phyloP scores from a whole-genome alignment of 2,113 vertebrate species.

The Coregonus clupeaformis region DNA sequence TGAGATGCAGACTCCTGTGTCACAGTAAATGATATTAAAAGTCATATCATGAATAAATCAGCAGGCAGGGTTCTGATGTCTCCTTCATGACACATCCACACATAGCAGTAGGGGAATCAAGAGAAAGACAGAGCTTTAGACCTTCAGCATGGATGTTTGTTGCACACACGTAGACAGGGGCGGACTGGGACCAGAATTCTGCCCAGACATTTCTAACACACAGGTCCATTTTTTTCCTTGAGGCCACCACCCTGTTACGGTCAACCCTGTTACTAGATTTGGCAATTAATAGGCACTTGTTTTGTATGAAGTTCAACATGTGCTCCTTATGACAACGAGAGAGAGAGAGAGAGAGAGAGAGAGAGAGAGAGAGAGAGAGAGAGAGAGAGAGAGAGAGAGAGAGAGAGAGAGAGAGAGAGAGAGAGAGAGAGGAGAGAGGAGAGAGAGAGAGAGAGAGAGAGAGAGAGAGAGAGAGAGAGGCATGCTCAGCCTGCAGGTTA shows the following conservation, averaged over 20 bases:
- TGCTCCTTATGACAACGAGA: neutral
- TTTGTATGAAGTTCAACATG: too few relatives aligned
- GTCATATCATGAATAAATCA: constrained; percentile 75
- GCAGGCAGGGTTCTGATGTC: constrained; percentile 48
- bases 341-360: too few relatives aligned
- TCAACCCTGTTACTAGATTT: too few relatives aligned
- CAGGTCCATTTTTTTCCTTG: too few relatives aligned
- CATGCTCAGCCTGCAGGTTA: constrained; percentile 60
- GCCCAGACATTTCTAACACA: too few relatives aligned
- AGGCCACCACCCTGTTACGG: too few relatives aligned
- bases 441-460: neutral
- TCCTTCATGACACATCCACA: constrained; percentile 52
- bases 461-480: neutral
- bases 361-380: too few relatives aligned
- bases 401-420: too few relatives aligned
- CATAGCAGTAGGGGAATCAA: neutral
- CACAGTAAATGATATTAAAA: constrained; percentile 75
- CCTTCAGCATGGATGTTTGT: too few relatives aligned
- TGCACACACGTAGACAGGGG: neutral
- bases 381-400: too few relatives aligned
- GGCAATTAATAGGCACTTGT: too few relatives aligned
- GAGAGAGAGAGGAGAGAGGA: neutral
- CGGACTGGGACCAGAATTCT: neutral
- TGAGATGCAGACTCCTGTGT: constrained; percentile 69
- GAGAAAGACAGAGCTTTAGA: constrained; percentile 20